Evolutionary conservation across 2,888 invertebrate species (phyloP).

Genomic region (Papilio protenor): DNA sequence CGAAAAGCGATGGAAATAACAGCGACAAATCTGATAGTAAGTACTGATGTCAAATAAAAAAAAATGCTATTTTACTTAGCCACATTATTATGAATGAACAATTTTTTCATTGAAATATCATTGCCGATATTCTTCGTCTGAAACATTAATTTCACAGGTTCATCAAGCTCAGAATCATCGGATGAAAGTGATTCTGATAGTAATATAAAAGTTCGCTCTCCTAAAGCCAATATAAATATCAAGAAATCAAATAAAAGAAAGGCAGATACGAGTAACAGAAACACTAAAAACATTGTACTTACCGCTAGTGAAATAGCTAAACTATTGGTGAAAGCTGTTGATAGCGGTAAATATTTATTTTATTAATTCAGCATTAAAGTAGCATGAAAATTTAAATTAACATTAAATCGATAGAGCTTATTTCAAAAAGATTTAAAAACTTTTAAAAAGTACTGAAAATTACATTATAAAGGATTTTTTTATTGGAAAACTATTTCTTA

Average conservation of each 20-base stretch:
- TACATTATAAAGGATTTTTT: too few relatives aligned
- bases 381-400: background rate
- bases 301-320: constrained; percentile 73
- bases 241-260: constrained; percentile 50
- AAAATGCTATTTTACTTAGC: constrained; percentile 38
- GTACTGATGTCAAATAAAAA: constrained; percentile 54
- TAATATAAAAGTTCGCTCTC: constrained; percentile 51
- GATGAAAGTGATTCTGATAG: constrained; percentile 59
- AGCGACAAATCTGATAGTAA: constrained; percentile 70
- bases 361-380: background rate
- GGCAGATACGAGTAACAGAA: constrained; percentile 49
- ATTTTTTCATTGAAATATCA: too few relatives aligned
- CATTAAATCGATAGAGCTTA: too few relatives aligned
- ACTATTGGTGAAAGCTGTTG: constrained; percentile 72
- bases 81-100: too few relatives aligned
- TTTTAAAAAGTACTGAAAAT: too few relatives aligned
- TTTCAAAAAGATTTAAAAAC: too few relatives aligned
- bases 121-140: constrained; percentile 21
- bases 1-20: constrained; percentile 58
- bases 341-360: constrained; percentile 64
- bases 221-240: constrained; percentile 54
- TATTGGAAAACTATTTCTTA: too few relatives aligned
- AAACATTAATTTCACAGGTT: constrained; percentile 51
- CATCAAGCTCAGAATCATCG: constrained; percentile 62
- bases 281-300: constrained; percentile 60